A percentile compares a stretch with the other conserved stretches of the same genome.
Conservation (phyloP, 2,113 vertebrate species). For the Corapipo altera region DNA sequence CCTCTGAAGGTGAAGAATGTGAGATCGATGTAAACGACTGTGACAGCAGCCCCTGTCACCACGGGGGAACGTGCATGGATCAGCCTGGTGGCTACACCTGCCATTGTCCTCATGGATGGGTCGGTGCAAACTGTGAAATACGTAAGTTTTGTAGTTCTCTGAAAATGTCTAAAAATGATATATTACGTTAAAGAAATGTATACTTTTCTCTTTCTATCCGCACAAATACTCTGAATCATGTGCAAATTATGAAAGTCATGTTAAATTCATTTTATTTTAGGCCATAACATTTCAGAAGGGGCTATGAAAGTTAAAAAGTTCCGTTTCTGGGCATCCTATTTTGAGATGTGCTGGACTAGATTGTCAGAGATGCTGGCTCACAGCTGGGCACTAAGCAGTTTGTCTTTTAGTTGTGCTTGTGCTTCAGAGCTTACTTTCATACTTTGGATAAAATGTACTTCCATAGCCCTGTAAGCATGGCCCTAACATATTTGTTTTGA, state of each 20-base stretch:
- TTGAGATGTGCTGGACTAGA: not conserved
- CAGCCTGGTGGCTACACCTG: slow-evolving; percentile 91
- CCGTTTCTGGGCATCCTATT: not conserved
- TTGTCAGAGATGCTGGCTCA: not conserved
- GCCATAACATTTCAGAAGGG: not conserved
- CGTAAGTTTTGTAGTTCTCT: slow-evolving; percentile 80
- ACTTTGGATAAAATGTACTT: not conserved
- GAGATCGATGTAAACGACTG: slow-evolving; percentile 92
- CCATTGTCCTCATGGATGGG: slow-evolving; percentile 93
- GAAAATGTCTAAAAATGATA: not conserved
- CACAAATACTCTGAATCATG: not conserved
- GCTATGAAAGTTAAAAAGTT: not conserved
- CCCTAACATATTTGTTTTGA: not conserved
- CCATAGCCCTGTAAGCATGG: fast-evolving
- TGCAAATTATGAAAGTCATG: not conserved
- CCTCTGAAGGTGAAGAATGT: slow-evolving; percentile 85
- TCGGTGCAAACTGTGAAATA: slow-evolving; percentile 95
- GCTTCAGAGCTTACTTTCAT: not conserved
- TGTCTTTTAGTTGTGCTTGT: not conserved
- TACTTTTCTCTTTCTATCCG: not conserved
- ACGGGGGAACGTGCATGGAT: slow-evolving; percentile 91
- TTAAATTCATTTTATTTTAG: not conserved
- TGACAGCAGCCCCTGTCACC: slow-evolving; percentile 93
- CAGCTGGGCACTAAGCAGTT: not conserved
- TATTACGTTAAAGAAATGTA: not conserved